Base-by-base conservation (phyloP, 2,888 invertebrate genomes). In the Euzetes globulus region DNA sequence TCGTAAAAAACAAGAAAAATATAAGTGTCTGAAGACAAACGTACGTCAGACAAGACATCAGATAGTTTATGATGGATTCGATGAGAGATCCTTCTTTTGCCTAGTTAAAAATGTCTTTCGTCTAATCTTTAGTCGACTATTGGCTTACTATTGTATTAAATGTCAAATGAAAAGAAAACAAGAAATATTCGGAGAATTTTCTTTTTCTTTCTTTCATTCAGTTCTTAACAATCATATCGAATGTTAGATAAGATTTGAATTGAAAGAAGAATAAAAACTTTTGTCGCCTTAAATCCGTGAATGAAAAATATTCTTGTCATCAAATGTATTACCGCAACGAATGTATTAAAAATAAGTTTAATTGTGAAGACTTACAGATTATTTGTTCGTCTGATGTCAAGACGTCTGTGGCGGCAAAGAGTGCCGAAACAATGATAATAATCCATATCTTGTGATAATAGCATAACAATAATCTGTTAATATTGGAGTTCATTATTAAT, bases 401-500 rank as follows among this genome's bases (percentile, higher is more conserved):
- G 55, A 55, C 55, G 11, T 55, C 11, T 22, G n/a, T 4, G 25
- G 25, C 22, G 13, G 25, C n/a, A 55, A 55, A 25, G 11, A 55
- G n/a, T 55, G 55, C 55, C 41, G 41, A 41, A 41, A 41, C 41
- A 11, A 55, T 55, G 13, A 55, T 55, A 68, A 68, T 68, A 68
- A 68, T 68, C 68, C 55, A 25, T 13, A 68, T 37, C 33, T 13
- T 19, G 13, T 68, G 41, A 37, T 37, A 68, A 68, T 68, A 68
- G 68, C 41, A 41, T 41, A 68, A 68, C 41, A 68, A 68, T 68
- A 68, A 41, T 41, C 41, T 68, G 41, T 45, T 68, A 41, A 37
- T 37, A 41, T 41, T 68, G 15, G 68, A 68, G 41, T 68, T 68
- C 68, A 68, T 68, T 45, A 68, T 68, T 68, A 68, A 41, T 41